Evolutionary conservation across 1,140 invertebrate genomes (phyloP).

Genomic region (Gyrodactylus salaris): DNA sequence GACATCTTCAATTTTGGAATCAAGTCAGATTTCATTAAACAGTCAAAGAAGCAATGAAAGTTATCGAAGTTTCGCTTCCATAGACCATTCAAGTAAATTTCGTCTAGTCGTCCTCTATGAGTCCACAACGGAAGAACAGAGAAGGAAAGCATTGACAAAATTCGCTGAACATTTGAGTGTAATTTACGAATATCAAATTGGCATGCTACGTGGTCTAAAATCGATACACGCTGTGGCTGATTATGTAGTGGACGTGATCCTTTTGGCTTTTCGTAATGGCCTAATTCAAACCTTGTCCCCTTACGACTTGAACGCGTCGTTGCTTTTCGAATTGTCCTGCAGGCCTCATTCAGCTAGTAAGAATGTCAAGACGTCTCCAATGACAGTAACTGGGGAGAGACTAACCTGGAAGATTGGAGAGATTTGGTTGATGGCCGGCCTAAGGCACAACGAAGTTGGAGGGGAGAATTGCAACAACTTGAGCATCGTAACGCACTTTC

Average conservation of each 20-base stretch:
- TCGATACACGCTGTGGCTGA: neutral
- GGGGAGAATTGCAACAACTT: conserved; percentile 1
- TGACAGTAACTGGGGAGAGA: neutral
- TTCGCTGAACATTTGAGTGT: conserved; percentile 2
- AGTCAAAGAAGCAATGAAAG: neutral
- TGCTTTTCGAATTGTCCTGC: neutral
- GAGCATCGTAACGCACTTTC: conserved; percentile 5
- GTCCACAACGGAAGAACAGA: neutral
- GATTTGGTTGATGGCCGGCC: neutral
- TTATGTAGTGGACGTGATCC: neutral
- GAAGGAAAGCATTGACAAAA: neutral
- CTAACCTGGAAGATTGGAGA: neutral
- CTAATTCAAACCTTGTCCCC: neutral
- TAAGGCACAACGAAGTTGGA: conserved; percentile 4
- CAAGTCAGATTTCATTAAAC: neutral
- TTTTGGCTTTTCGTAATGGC: neutral
- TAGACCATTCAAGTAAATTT: neutral
- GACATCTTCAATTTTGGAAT: neutral
- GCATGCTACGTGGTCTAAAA: neutral
- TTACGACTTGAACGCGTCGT: neutral
- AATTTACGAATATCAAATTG: conserved; percentile 5
- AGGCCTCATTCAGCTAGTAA: neutral
- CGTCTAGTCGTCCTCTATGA: neutral
- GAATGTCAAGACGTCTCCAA: neutral
- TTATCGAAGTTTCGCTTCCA: neutral